These are phyloP conservation scores for Magallana ariakensis DNA, from an alignment of 1,140 invertebrate species.

Conservation along the genomic window DNA sequence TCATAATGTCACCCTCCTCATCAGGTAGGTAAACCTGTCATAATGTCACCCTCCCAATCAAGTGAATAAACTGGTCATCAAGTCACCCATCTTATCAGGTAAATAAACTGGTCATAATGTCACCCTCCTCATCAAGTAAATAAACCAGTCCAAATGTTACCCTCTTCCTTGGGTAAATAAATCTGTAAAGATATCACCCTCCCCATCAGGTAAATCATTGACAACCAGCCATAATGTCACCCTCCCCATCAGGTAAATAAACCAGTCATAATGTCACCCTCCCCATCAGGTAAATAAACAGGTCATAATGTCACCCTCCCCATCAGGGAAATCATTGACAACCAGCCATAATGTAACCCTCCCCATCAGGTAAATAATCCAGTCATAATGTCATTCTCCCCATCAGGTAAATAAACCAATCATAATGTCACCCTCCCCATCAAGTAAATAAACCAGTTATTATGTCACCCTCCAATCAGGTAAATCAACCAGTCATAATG, in stretches of 20 bases:
- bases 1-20: conserved; percentile 61
- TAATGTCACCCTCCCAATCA: too few species aligned
- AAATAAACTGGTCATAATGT: too few species aligned
- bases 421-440: neutral
- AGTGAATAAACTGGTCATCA: too few species aligned
- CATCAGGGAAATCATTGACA: neutral
- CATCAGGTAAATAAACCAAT: neutral
- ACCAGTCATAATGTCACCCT: conserved; percentile 61
- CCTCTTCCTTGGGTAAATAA: neutral
- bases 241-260: conserved; percentile 47
- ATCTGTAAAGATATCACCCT: conserved; percentile 62
- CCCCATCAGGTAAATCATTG: conserved; percentile 39
- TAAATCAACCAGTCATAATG: conserved; percentile 53
- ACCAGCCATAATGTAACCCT: neutral
- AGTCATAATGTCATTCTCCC: neutral
- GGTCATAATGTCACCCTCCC: neutral
- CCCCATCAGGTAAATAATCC: neutral
- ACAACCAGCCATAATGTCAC: conserved; percentile 60
- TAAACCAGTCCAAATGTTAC: too few species aligned
- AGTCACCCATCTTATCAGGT: too few species aligned
- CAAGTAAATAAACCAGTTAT: conserved; percentile 48
- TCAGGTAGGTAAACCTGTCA: conserved; percentile 45
- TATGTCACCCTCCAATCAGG: conserved; percentile 62
- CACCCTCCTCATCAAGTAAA: too few species aligned
- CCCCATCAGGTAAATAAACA: conserved; percentile 37